phyloP scores from a whole-genome alignment of 2,888 invertebrate genomes.

The Eumerus sabulonum region DNA sequence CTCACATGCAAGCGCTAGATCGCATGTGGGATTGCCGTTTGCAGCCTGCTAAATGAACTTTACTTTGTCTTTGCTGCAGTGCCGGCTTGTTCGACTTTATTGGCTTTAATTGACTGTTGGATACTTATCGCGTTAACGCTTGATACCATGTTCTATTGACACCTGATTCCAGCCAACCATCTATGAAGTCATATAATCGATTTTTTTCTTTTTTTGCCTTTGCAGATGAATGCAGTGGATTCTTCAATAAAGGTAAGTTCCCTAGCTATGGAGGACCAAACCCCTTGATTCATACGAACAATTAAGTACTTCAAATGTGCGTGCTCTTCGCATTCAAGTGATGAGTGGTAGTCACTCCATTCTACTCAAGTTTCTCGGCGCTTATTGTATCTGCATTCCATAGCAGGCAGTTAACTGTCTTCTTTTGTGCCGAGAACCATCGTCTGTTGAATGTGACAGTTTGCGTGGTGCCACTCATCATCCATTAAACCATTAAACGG shows the following conservation, averaged over 20 bases:
- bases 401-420: no score
- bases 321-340: no score
- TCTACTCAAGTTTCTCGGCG: no score
- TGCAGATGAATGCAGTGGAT: constrained; percentile 22
- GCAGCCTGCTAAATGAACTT: not conserved
- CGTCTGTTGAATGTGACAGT: no score
- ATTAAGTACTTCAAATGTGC: no score
- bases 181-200: not conserved
- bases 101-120: not conserved
- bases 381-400: no score
- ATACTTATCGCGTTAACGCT: not conserved
- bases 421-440: no score
- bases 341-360: no score
- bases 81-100: no score
- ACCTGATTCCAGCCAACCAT: no score
- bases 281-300: no score
- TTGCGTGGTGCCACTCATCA: not conserved
- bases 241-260: constrained; percentile 45
- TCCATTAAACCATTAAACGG: constrained; percentile 14
- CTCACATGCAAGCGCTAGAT: constrained; percentile 21
- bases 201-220: constrained; percentile 23
- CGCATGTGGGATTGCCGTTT: constrained; percentile 34
- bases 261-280: not conserved
- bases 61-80: not conserved
- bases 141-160: not conserved